Base-by-base conservation (phyloP, 2,888 invertebrate genomes). In the Drosophila nr. perissopoda region DNA sequence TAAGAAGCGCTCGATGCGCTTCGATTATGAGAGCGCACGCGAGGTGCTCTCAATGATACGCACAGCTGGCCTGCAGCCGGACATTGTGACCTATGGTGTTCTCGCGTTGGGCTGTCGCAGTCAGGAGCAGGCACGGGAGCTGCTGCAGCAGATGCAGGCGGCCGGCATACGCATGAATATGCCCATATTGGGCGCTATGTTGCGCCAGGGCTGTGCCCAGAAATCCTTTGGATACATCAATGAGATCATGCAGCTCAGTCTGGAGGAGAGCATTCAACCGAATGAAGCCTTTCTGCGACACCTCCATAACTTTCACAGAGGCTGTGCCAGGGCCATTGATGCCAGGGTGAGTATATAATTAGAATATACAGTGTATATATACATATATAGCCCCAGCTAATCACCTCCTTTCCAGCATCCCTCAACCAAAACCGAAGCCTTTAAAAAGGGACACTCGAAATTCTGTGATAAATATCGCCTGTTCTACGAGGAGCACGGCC, bases 21-120 rank as follows among this genome's bases (percentile, higher is more conserved):
- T 92, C 67, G 96, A 97, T 91, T 96, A 95, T 91, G 94, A 95
- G 60, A 94, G 94, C 80, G 98, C 97, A 18, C 95, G 95, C 94
- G 94, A 94, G 81, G 95, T 96, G 0, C 92, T 94, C 61, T 87
- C 93, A 18, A 92, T 95, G 82, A 94, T 96, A 77, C 91, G 93
- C 68, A 93, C 94, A 25, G 95, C 95, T 57, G 93, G 92, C 62
- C 91, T 96, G 31, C 93, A 93, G 75, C 95, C 96, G 0, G 95
- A 98, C 92, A 94, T 98, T 80, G 94, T 97, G 83, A 98, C 98
- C 0, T 99, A 96, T 94, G 98, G 98, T 49, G 95, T 96, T 2
- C 92, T 99, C 69, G 96, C 98, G 0, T 92, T 98, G 86, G 95
- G 96, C 16, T 98, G 98, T 92, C 93, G 92, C 69, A 95, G 94